Evolutionary conservation across 1,140 invertebrate genomes (phyloP).

Genomic region (Calephelis nemesis): DNA sequence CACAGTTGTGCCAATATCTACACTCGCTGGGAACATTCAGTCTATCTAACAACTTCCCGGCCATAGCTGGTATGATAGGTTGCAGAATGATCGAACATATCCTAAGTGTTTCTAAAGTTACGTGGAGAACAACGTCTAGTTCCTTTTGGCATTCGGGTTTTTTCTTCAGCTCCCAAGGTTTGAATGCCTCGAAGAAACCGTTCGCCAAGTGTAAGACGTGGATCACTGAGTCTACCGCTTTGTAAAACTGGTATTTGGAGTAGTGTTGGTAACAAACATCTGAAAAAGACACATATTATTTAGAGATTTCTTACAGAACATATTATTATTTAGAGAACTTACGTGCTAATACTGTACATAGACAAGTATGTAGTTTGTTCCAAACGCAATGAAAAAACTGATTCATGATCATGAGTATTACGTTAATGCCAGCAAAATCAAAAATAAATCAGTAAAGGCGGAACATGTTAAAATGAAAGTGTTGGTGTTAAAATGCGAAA

Average conservation of each 20-base stretch:
- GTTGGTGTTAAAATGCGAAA: too few species aligned
- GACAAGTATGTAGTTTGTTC: too few species aligned
- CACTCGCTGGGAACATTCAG: conserved; percentile 75
- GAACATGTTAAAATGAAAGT: too few species aligned
- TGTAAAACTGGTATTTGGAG: conserved; percentile 89
- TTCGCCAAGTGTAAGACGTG: conserved; percentile 88
- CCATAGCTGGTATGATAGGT: conserved; percentile 90
- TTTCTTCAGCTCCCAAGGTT: conserved; percentile 91
- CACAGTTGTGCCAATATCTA: conserved; percentile 55
- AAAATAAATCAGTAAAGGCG: too few species aligned
- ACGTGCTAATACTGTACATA: too few species aligned
- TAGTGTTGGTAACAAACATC: conserved; percentile 84
- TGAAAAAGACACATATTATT: conserved; percentile 39
- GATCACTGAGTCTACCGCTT: conserved; percentile 89
- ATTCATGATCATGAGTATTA: too few species aligned
- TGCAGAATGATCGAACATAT: conserved; percentile 88
- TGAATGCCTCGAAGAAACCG: conserved; percentile 89
- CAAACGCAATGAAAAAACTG: too few species aligned
- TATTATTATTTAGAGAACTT: too few species aligned
- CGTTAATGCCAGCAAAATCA: too few species aligned
- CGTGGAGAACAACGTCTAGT: conserved; percentile 87
- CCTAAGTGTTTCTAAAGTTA: conserved; percentile 91
- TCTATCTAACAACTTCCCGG: conserved; percentile 84
- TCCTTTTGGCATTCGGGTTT: conserved; percentile 69
- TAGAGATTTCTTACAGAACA: too few species aligned